Conservation (phyloP, 1,140 invertebrate species). For the Drosophila grimshawi region DNA sequence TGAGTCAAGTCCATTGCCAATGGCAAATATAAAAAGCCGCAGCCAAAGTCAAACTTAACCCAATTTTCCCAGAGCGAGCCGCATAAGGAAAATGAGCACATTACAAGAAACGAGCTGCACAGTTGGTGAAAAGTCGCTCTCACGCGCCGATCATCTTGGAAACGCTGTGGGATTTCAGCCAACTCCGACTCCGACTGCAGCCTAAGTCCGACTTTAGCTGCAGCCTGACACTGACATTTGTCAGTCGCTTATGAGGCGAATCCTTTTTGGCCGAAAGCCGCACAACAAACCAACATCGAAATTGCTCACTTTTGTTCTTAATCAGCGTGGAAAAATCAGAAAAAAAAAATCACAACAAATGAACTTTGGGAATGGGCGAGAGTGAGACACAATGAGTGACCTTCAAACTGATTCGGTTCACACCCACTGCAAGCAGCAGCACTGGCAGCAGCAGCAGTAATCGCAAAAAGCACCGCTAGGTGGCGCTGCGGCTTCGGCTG, state of each 20-base stretch:
- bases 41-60: slow-evolving; percentile 64
- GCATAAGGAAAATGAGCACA: slow-evolving; percentile 81
- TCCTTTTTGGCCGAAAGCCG: slow-evolving; percentile 60
- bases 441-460: no score
- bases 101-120: slow-evolving; percentile 63
- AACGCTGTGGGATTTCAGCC: slow-evolving; percentile 71
- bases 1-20: slow-evolving; percentile 53
- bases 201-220: not conserved
- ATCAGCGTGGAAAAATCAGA: slow-evolving; percentile 76
- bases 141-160: slow-evolving; percentile 62
- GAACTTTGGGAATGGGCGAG: not conserved
- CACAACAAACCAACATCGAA: slow-evolving; percentile 40
- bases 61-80: slow-evolving; percentile 64
- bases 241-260: slow-evolving; percentile 60
- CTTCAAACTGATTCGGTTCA: slow-evolving; percentile 56
- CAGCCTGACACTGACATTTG: slow-evolving; percentile 60
- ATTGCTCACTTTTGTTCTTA: slow-evolving; percentile 55
- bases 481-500: slow-evolving; percentile 32
- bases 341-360: slow-evolving; percentile 21
- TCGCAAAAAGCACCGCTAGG: slow-evolving; percentile 19
- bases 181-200: not conserved
- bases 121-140: slow-evolving; percentile 40
- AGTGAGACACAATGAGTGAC: slow-evolving; percentile 14
- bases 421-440: slow-evolving; percentile 54
- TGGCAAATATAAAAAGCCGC: slow-evolving; percentile 4